Percentiles rank a stretch among this genome's conserved stretches.
These are phyloP conservation scores for Agrochola litura DNA, from an alignment of 2,888 invertebrate genomes.

Conservation along the genomic window DNA sequence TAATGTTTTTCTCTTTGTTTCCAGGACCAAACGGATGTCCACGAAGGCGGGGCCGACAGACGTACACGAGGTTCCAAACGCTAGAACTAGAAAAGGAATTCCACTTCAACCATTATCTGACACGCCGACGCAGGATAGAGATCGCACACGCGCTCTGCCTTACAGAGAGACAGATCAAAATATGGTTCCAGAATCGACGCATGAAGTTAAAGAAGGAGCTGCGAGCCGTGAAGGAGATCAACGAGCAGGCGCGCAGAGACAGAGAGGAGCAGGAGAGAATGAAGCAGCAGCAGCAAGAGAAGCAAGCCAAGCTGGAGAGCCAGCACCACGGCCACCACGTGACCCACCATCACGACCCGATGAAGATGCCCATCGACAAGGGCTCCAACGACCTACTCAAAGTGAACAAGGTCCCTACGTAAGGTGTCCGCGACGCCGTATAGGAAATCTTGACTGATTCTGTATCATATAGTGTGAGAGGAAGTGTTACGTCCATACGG, in stretches of 20 bases:
- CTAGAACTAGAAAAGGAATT: constrained; percentile 99
- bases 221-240: constrained; percentile 98
- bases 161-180: constrained; percentile 99
- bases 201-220: constrained; percentile 99
- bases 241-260: constrained; percentile 97
- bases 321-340: constrained; percentile 93
- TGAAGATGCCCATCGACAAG: constrained; percentile 94
- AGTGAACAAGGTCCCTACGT: constrained; percentile 95
- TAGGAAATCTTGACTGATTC: constrained; percentile 89
- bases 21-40: constrained; percentile 99
- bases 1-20: constrained; percentile 81
- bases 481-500: constrained; percentile 88
- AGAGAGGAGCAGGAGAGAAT: constrained; percentile 97
- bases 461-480: constrained; percentile 90
- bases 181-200: constrained; percentile 99
- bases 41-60: constrained; percentile 98
- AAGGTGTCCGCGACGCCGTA: constrained; percentile 86
- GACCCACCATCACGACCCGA: constrained; percentile 93
- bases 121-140: constrained; percentile 98
- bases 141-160: constrained; percentile 99
- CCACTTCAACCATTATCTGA: constrained; percentile 99
- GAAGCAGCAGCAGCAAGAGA: constrained; percentile 97
- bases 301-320: constrained; percentile 94
- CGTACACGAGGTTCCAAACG: constrained; percentile 99
- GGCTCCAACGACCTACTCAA: constrained; percentile 94